Evolutionary conservation across 2,113 vertebrate species (phyloP).

Genomic region (Diphyllodes magnificus): DNA sequence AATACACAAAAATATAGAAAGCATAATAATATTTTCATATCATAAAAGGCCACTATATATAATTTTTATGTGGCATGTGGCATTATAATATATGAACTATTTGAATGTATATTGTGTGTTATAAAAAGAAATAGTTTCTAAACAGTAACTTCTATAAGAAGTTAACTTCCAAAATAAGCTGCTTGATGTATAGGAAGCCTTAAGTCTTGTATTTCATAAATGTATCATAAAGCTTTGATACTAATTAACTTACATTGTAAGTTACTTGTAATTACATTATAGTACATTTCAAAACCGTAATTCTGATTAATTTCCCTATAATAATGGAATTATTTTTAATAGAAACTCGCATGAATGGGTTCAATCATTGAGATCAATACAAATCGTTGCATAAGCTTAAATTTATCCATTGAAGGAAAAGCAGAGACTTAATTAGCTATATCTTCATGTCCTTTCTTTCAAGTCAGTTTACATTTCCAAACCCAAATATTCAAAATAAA

Average conservation of each 20-base stretch:
- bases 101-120: background rate
- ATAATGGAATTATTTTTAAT: background rate
- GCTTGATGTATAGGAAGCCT: background rate
- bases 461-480: background rate
- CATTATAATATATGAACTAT: background rate
- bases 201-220: background rate
- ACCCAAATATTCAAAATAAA: background rate
- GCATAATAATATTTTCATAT: background rate
- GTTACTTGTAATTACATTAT: background rate
- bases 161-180: background rate
- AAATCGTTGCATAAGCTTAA: background rate
- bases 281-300: background rate
- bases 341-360: background rate
- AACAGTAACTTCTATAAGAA: background rate
- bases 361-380: background rate
- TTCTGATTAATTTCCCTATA: background rate
- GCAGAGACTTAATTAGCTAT: background rate
- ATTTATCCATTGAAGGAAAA: background rate
- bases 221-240: background rate
- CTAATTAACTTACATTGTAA: background rate
- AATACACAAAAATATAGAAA: background rate
- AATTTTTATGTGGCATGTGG: background rate
- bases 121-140: background rate
- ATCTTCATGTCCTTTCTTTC: background rate
- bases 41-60: background rate